Conservation (phyloP, 1,140 invertebrate genomes). For the Bombus pascuorum region DNA sequence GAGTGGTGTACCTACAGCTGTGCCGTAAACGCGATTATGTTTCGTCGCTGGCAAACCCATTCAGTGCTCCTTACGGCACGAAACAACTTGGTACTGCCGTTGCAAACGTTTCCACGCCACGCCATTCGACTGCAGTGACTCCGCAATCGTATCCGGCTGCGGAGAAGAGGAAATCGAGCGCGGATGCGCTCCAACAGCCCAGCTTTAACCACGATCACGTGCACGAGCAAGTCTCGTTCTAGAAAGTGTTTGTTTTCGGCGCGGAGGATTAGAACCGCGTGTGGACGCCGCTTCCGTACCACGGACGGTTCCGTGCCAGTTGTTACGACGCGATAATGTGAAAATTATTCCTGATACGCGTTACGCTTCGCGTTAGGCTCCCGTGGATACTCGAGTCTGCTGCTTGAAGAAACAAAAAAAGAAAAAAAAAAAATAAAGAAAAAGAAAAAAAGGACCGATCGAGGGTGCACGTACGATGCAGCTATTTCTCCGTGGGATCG, state of each 20-base stretch:
- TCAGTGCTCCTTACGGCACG: constrained; percentile 68
- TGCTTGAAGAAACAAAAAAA: background rate
- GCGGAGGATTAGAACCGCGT: background rate
- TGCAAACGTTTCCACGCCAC: constrained; percentile 9
- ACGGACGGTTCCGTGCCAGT: background rate
- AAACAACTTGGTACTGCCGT: constrained; percentile 55
- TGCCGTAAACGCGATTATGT: constrained; percentile 67
- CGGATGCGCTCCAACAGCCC: background rate
- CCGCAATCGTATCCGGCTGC: too few relatives aligned
- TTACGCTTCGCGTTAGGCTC: background rate
- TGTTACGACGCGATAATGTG: background rate
- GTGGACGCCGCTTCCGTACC: background rate
- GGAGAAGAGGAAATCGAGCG: background rate
- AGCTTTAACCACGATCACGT: background rate
- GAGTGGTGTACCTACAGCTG: constrained; percentile 64
- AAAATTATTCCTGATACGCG: background rate
- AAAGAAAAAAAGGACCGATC: background rate
- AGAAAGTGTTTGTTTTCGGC: background rate
- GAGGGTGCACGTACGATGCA: background rate
- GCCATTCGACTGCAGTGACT: background rate
- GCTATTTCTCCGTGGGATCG: constrained; percentile 16
- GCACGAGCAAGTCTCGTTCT: background rate
- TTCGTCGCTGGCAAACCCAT: constrained; percentile 66
- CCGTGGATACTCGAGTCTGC: background rate
- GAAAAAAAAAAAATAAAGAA: background rate